Conservation (phyloP, 2,113 vertebrate genomes). For the Hippoglossus stenolepis region DNA sequence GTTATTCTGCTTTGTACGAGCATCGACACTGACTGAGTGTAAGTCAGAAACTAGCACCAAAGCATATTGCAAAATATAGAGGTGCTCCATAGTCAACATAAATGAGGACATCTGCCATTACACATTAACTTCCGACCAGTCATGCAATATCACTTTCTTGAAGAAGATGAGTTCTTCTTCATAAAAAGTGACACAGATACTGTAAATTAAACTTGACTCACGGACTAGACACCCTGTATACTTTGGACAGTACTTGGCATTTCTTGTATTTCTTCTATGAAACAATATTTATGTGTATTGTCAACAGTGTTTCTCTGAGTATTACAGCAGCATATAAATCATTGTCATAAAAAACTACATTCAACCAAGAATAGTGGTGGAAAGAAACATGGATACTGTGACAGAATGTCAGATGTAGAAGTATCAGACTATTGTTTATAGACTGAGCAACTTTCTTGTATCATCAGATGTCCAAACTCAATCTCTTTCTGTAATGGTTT, state of each 20-base stretch:
- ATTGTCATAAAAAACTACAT: not conserved
- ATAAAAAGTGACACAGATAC: not conserved
- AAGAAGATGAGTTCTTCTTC: not conserved
- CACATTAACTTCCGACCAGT: not conserved
- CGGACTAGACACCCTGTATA: not conserved
- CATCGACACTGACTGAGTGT: not conserved
- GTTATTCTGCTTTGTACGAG: not conserved
- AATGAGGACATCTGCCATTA: not conserved
- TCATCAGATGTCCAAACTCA: constrained; percentile 2
- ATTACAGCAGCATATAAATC: not conserved
- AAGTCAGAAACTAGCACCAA: not conserved
- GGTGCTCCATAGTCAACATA: not conserved
- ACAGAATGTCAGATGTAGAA: not conserved
- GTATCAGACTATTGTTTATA: not conserved
- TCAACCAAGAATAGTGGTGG: not conserved
- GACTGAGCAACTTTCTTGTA: constrained; percentile 3
- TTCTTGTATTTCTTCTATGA: not conserved
- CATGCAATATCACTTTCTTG: too few relatives aligned
- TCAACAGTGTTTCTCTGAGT: not conserved
- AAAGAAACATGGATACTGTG: constrained; percentile 6
- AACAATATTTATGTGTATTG: not conserved
- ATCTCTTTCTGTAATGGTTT: not conserved
- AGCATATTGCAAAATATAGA: not conserved
- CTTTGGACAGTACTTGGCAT: not conserved
- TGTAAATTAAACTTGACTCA: not conserved